phyloP scores from a whole-genome alignment of 2,888 invertebrate species.

The Clusia tigrina region DNA sequence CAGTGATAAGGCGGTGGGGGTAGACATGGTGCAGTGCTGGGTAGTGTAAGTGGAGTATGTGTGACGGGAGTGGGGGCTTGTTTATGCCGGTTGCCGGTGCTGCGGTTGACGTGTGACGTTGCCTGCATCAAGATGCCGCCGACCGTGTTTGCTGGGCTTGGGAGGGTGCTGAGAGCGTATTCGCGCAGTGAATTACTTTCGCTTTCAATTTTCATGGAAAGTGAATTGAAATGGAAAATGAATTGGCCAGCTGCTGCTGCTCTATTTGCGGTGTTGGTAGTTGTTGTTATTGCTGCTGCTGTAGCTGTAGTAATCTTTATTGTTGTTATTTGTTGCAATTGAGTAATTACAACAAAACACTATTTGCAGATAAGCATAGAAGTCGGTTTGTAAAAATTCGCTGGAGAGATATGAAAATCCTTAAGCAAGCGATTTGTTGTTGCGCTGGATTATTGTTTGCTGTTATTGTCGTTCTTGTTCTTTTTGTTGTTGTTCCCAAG shows the following conservation, averaged over 20 bases:
- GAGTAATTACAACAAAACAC: constrained; percentile 36
- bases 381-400: background rate
- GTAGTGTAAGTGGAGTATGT: background rate
- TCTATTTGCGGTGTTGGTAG: background rate
- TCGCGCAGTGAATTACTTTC: constrained; percentile 20
- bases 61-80: background rate
- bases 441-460: constrained; percentile 8
- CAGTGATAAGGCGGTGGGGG: background rate
- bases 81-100: background rate
- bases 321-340: constrained; percentile 31
- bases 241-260: no score
- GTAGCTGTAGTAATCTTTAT: constrained; percentile 1
- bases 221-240: constrained; percentile 25
- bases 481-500: constrained; percentile 6
- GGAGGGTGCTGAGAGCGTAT: background rate
- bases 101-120: background rate
- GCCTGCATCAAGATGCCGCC: no score
- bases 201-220: constrained; percentile 25
- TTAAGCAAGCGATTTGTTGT: no score
- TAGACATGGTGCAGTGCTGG: background rate
- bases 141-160: background rate
- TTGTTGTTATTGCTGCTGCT: constrained; percentile 16
- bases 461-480: background rate
- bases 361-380: no score
- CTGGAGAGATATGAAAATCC: background rate